These are phyloP conservation scores for Mormyrops boulengeri DNA, from an alignment of 2,797 vertebrate genomes.

Conservation along the genomic window DNA sequence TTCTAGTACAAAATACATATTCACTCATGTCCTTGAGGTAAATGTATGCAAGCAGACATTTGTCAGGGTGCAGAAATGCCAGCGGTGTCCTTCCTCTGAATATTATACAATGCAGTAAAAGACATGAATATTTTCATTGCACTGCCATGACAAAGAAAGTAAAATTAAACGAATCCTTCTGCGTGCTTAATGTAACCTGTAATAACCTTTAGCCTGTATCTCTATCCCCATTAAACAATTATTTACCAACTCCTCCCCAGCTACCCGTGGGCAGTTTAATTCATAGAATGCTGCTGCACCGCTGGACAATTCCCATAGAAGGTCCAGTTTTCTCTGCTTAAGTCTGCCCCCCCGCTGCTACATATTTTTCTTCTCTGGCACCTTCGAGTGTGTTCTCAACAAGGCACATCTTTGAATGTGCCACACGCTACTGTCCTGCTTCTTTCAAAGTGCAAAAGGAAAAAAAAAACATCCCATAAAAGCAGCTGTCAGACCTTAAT, in stretches of 20 bases:
- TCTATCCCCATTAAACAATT: neutral
- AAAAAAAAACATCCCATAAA: slow-evolving; percentile 42
- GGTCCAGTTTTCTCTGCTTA: neutral
- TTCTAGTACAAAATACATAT: slow-evolving; percentile 1
- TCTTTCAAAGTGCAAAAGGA: slow-evolving; percentile 26
- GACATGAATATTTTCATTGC: neutral
- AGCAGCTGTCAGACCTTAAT: slow-evolving; percentile 54
- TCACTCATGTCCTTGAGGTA: slow-evolving; percentile 3
- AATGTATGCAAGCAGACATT: neutral
- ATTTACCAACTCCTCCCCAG: neutral
- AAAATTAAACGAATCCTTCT: neutral
- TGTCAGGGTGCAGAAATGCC: neutral
- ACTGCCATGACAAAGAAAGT: neutral
- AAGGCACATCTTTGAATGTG: slow-evolving; percentile 14
- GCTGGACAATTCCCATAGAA: neutral
- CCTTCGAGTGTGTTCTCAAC: neutral
- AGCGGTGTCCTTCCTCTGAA: neutral
- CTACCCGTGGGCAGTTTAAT: neutral
- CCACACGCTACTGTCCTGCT: neutral
- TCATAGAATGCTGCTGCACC: neutral
- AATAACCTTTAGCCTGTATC: neutral
- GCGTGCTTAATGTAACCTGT: neutral
- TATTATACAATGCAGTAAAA: neutral
- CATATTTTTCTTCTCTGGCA: slow-evolving; percentile 1
- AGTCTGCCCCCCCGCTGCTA: neutral